Conservation (phyloP, 2,113 vertebrate genomes). For the Oxyura jamaicensis region DNA sequence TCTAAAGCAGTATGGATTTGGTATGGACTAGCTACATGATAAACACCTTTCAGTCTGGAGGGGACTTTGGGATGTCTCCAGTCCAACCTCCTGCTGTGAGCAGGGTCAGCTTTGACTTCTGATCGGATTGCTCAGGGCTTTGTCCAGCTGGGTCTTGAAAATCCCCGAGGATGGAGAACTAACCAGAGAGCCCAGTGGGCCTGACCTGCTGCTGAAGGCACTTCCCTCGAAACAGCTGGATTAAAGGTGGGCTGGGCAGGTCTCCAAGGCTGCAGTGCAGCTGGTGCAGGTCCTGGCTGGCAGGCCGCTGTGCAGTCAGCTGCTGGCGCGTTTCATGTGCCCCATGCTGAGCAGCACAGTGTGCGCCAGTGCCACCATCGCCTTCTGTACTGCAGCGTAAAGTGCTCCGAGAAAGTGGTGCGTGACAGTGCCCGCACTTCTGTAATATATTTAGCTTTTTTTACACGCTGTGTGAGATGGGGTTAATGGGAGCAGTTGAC, state of each 20-base stretch:
- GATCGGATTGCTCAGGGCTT: neutral
- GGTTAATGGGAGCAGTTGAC: neutral
- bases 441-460: neutral
- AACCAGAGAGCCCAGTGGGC: neutral
- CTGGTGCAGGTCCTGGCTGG: neutral
- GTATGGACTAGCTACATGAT: no score
- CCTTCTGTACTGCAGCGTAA: rapidly evolving
- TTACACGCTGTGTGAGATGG: neutral
- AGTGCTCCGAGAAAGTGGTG: neutral
- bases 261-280: neutral
- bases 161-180: neutral
- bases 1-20: neutral
- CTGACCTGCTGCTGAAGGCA: neutral
- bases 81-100: neutral
- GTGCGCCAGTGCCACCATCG: rapidly evolving
- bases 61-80: neutral
- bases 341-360: neutral
- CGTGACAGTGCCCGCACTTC: neutral
- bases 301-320: neutral
- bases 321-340: neutral
- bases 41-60: neutral
- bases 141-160: neutral
- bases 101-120: neutral
- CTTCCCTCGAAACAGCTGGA: neutral
- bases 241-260: neutral